Evolutionary conservation across 2,797 vertebrate species (phyloP).

Genomic region (Mormyrops attenuatus): DNA sequence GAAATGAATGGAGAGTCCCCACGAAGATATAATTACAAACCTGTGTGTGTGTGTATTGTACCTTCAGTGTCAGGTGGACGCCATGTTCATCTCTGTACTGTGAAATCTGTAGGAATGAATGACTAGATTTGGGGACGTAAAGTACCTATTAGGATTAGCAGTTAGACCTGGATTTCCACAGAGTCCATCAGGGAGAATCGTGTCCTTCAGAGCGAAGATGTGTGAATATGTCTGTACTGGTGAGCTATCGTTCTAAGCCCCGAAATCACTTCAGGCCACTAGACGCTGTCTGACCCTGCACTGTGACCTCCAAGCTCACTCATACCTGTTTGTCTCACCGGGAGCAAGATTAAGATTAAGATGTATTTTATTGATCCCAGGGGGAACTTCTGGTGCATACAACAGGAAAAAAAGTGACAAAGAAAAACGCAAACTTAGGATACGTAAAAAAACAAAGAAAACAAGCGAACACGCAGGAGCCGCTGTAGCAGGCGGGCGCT

Average conservation of each 20-base stretch:
- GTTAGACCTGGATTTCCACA: background rate
- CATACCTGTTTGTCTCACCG: background rate
- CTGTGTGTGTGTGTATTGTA: background rate
- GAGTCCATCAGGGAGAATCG: background rate
- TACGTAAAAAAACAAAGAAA: background rate
- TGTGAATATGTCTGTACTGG: background rate
- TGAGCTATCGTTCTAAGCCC: background rate
- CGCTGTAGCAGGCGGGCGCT: background rate
- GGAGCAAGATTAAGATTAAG: constrained; percentile 3
- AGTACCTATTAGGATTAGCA: background rate
- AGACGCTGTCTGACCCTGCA: background rate
- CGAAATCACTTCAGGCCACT: background rate
- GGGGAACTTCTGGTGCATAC: background rate
- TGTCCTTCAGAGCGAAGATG: background rate
- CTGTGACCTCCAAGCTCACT: background rate
- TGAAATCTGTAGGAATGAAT: background rate
- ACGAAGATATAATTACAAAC: background rate
- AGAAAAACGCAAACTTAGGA: background rate
- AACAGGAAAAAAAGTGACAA: background rate
- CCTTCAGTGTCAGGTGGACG: background rate
- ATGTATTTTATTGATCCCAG: background rate
- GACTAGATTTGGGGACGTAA: background rate
- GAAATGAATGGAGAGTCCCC: background rate
- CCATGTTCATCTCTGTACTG: background rate
- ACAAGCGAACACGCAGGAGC: background rate